phyloP scores from a whole-genome alignment of 2,797 vertebrate genomes.

The Tokudaia tokunoshimensis region DNA sequence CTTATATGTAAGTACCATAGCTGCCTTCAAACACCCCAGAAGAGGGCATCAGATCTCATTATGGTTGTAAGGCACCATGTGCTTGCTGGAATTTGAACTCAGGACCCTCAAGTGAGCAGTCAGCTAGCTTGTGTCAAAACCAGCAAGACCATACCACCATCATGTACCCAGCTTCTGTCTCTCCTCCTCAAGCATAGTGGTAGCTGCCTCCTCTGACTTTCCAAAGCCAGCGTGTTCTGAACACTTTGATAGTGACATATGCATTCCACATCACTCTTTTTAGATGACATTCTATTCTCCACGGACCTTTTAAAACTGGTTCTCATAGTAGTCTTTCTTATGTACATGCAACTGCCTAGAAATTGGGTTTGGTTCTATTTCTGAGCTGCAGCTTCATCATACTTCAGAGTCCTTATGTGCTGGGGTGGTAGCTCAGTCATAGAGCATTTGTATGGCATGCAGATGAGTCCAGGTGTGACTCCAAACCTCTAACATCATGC shows the following conservation, averaged over 20 bases:
- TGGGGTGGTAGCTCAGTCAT: background rate
- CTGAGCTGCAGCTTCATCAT: background rate
- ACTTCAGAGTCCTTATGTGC: background rate
- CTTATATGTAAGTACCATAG: no score
- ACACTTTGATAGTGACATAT: accelerated
- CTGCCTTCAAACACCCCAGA: no score
- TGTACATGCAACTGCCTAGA: background rate
- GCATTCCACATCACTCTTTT: accelerated
- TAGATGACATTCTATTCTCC: background rate
- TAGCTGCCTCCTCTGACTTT: background rate
- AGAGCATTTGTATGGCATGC: background rate
- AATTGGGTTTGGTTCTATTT: background rate
- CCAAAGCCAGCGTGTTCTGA: background rate
- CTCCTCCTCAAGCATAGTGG: background rate
- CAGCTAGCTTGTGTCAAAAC: background rate
- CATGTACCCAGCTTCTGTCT: background rate
- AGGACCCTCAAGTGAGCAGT: no score
- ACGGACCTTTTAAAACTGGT: accelerated
- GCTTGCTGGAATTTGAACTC: no score
- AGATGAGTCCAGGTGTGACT: no score
- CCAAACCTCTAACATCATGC: background rate
- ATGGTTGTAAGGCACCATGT: no score
- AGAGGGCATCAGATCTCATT: no score
- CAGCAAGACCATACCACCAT: background rate
- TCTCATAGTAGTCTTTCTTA: background rate